Conservation (phyloP, 2,888 invertebrate species). For the Caenorhabditis sp. region DNA sequence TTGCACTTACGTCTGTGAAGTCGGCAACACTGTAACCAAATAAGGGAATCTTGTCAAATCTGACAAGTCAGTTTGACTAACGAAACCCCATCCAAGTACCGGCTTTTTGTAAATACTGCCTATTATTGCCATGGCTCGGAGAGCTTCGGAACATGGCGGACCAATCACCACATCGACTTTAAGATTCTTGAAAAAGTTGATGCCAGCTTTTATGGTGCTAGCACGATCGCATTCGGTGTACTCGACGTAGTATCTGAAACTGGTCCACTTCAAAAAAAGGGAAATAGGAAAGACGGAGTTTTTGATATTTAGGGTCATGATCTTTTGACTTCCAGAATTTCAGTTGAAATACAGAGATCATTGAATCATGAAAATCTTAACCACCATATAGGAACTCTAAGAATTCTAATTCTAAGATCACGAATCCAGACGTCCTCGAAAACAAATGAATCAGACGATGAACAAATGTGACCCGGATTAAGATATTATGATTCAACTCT, state of each 20-base stretch:
- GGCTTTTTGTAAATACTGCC: constrained; percentile 59
- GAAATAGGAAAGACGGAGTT: neutral
- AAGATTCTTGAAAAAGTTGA: constrained; percentile 70
- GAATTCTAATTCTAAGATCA: too few relatives aligned
- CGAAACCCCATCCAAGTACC: constrained; percentile 66
- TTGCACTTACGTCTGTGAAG: too few relatives aligned
- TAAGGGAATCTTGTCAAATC: constrained; percentile 61
- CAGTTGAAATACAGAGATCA: too few relatives aligned
- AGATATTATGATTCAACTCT: too few relatives aligned
- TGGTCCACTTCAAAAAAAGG: neutral
- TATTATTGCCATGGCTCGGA: constrained; percentile 58
- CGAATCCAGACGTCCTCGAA: too few relatives aligned
- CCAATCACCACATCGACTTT: constrained; percentile 75
- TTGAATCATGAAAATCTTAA: too few relatives aligned
- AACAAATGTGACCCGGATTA: too few relatives aligned
- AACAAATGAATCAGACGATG: too few relatives aligned
- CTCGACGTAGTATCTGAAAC: constrained; percentile 61
- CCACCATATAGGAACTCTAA: too few relatives aligned
- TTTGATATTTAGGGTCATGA: too few relatives aligned
- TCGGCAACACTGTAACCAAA: constrained; percentile 55
- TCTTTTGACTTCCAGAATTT: too few relatives aligned
- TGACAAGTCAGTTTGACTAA: constrained; percentile 53
- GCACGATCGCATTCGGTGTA: constrained; percentile 68
- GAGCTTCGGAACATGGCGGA: constrained; percentile 71
- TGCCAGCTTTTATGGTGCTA: constrained; percentile 45